These are phyloP conservation scores for Drosophila pseudotakahashii DNA, from an alignment of 2,888 invertebrate species.

Conservation along the genomic window DNA sequence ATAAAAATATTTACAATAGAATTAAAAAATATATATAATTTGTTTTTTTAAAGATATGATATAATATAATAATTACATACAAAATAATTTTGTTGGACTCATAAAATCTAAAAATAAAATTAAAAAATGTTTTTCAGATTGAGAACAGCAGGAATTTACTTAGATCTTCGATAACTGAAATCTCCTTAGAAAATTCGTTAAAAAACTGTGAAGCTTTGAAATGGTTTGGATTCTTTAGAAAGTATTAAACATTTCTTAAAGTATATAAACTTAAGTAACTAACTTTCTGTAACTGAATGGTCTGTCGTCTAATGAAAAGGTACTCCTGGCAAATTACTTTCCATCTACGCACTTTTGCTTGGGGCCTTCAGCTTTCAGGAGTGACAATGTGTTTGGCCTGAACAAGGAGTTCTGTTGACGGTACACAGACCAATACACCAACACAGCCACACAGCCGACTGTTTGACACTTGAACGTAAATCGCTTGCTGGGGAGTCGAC, in stretches of 20 bases:
- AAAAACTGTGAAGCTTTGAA: too few relatives aligned
- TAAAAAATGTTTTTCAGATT: too few relatives aligned
- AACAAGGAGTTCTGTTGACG: not conserved
- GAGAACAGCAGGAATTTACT: too few relatives aligned
- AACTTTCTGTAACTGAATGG: not conserved
- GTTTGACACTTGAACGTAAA: slow-evolving; percentile 40
- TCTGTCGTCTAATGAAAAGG: not conserved
- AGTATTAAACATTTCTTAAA: not conserved
- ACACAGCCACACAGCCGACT: slow-evolving; percentile 1
- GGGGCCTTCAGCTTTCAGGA: not conserved
- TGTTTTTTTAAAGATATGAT: too few relatives aligned
- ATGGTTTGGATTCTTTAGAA: not conserved
- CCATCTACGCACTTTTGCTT: not conserved
- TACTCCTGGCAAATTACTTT: not conserved
- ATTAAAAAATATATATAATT: too few relatives aligned
- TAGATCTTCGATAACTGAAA: too few relatives aligned
- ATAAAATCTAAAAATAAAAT: too few relatives aligned
- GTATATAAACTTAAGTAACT: too few relatives aligned
- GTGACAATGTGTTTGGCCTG: not conserved
- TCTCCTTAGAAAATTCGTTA: too few relatives aligned
- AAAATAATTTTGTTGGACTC: too few relatives aligned
- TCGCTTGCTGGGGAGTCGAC: slow-evolving; percentile 24
- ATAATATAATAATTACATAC: too few relatives aligned
- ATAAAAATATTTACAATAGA: too few relatives aligned
- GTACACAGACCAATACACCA: slow-evolving; percentile 4